These are phyloP conservation scores for Dendrolimus punctatus DNA, from an alignment of 1,140 invertebrate genomes.

Conservation along the genomic window DNA sequence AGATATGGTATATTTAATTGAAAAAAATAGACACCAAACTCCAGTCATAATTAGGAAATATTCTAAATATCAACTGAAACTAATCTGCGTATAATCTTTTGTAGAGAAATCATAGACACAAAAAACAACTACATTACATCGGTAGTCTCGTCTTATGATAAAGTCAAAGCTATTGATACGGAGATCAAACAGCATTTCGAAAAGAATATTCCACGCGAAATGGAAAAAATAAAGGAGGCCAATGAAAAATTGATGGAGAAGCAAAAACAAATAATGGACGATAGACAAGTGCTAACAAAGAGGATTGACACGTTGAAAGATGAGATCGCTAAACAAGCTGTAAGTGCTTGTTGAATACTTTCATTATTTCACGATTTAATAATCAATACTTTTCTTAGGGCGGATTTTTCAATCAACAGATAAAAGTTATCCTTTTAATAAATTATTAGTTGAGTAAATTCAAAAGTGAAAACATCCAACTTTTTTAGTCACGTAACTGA, in stretches of 20 bases:
- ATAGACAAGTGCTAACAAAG: conserved; percentile 51
- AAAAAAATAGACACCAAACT: no score
- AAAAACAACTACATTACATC: conserved; percentile 45
- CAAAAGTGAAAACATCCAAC: no score
- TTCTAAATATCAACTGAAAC: not conserved
- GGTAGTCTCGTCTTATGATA: conserved; percentile 52
- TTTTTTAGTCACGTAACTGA: no score
- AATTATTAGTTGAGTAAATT: no score
- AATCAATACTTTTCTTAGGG: no score
- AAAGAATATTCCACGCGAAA: conserved; percentile 52
- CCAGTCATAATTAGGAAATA: no score
- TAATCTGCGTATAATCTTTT: conserved; percentile 13
- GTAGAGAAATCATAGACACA: conserved; percentile 43
- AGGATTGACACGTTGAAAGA: conserved; percentile 74
- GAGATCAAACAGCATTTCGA: conserved; percentile 62
- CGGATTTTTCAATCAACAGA: no score
- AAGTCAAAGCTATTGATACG: conserved; percentile 54
- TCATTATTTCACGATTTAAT: no score
- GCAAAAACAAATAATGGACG: conserved; percentile 59
- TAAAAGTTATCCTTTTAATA: no score
- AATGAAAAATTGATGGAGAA: conserved; percentile 73
- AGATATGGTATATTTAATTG: no score
- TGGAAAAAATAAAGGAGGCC: conserved; percentile 54
- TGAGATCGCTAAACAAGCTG: conserved; percentile 79
- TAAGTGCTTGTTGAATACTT: conserved; percentile 26